phyloP scores from a whole-genome alignment of 2,113 vertebrate genomes.

The Scolopax mira region DNA sequence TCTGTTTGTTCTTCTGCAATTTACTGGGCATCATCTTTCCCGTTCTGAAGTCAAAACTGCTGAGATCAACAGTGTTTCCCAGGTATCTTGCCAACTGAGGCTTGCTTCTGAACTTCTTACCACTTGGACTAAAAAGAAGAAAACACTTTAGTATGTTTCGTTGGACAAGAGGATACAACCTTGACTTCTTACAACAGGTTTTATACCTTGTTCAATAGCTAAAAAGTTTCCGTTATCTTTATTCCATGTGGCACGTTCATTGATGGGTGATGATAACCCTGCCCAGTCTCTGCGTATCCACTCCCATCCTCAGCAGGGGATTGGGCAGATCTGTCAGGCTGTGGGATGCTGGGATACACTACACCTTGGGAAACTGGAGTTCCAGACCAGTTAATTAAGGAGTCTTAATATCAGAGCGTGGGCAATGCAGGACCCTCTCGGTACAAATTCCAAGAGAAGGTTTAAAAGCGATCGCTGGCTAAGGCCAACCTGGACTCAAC shows the following conservation, averaged over 20 bases:
- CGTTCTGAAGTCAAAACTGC: slow-evolving; percentile 84
- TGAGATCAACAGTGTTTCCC: slow-evolving; percentile 85
- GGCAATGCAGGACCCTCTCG: background rate
- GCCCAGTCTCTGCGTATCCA: background rate
- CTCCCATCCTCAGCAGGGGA: background rate
- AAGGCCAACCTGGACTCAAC: background rate
- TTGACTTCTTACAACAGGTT: background rate
- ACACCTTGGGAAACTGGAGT: background rate
- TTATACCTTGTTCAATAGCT: background rate
- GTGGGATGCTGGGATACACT: background rate
- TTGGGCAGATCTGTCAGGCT: background rate
- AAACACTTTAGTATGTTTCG: slow-evolving; percentile 42
- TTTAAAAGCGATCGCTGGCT: background rate
- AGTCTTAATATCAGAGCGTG: background rate
- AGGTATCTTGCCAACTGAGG: slow-evolving; percentile 89
- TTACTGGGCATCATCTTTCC: slow-evolving; percentile 91
- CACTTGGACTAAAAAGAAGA: slow-evolving; percentile 82
- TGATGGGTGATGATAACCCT: background rate
- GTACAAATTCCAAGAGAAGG: background rate
- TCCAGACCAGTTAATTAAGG: background rate
- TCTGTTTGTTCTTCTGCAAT: slow-evolving; percentile 89
- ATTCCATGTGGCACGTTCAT: background rate
- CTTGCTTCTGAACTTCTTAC: slow-evolving; percentile 92
- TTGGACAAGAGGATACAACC: slow-evolving; percentile 26
- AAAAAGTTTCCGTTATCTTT: background rate